Evolutionary conservation across 2,888 invertebrate genomes (phyloP).

Genomic region (Andrena praecox): DNA sequence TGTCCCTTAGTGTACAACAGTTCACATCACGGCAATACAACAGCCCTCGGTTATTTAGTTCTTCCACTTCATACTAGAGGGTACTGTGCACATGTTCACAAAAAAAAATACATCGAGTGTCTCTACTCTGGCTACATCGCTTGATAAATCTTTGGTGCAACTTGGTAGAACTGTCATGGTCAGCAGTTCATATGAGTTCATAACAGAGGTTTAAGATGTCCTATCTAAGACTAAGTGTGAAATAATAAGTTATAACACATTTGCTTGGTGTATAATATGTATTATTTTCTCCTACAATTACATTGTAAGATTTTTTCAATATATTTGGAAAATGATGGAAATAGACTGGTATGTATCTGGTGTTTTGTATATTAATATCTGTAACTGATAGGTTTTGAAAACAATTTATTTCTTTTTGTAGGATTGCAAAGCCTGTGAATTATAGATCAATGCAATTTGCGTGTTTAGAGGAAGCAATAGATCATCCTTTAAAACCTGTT

Average conservation of each 20-base stretch:
- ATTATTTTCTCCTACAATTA: slow-evolving; percentile 19
- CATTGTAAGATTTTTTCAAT: slow-evolving; percentile 15
- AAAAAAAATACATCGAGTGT: too few relatives aligned
- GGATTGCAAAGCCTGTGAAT: slow-evolving; percentile 78
- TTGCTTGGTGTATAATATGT: slow-evolving; percentile 9
- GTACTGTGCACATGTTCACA: too few relatives aligned
- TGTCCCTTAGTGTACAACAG: too few relatives aligned
- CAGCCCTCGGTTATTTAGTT: too few relatives aligned
- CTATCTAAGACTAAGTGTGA: not conserved
- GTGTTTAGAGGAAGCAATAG: slow-evolving; percentile 83
- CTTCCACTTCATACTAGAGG: too few relatives aligned
- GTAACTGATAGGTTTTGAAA: not conserved
- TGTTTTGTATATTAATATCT: slow-evolving; percentile 7
- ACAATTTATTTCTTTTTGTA: slow-evolving; percentile 56
- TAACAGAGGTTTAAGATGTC: slow-evolving; percentile 14
- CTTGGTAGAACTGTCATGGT: too few relatives aligned
- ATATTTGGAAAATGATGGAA: slow-evolving; percentile 71
- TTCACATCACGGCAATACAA: too few relatives aligned
- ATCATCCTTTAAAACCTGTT: slow-evolving; percentile 88
- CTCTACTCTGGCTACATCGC: too few relatives aligned
- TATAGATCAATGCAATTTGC: slow-evolving; percentile 67
- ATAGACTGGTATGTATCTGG: slow-evolving; percentile 75
- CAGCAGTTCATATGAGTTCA: not conserved
- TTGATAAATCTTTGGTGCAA: too few relatives aligned
- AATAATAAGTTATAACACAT: slow-evolving; percentile 11